Base-by-base conservation (phyloP, 1,140 invertebrate species). In the Saccostrea cuccullata region DNA sequence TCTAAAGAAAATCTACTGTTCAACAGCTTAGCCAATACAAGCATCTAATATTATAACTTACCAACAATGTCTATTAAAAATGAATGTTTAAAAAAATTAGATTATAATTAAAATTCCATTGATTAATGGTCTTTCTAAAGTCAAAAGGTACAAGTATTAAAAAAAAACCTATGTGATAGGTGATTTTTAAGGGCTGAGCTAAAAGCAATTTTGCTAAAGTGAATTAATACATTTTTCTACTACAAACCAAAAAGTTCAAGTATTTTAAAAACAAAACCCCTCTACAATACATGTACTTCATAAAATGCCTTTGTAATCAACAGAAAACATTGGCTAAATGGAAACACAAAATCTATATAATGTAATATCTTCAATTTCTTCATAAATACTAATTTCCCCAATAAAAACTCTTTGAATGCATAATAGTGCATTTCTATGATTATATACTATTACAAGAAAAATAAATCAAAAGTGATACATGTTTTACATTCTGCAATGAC, bases 51-150 rank as follows among this genome's bases (percentile, higher is more conserved):
- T 17, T 30, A 36, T 26, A 77, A 77, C 70, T 77, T 77, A 77
- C 70, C 70, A 77, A 30, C 70, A 77, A 30, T 77, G 30, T 77
- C 70, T 77, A 77, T 77, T 36, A 30, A 77, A 73, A 77, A 77
- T 30, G 23, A 30, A 77, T 15, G 30, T 77, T 77, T 36, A 40
- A 77, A 15, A 77, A 77, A 13, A 26, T 26, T 36, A 64, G 6
- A 20, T n/a, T 20, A 64, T 20, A 3, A n/a, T 20, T 15, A 64
- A 64, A 20, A 64, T 64, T 64, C 58, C 13, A 20, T 64, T 17
- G 0, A 64, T n/a, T 6, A 20, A 64, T 64, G 17, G 4, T 64
- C 17, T 64, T 20, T 64, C 20, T 17, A 60, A 60, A 60, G 58
- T 13, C 58, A 64, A 64, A 64, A 64, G 5, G 5, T 20, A 64